phyloP scores from a whole-genome alignment of 2,888 invertebrate species.

The Disparrhopalites patrizii region DNA sequence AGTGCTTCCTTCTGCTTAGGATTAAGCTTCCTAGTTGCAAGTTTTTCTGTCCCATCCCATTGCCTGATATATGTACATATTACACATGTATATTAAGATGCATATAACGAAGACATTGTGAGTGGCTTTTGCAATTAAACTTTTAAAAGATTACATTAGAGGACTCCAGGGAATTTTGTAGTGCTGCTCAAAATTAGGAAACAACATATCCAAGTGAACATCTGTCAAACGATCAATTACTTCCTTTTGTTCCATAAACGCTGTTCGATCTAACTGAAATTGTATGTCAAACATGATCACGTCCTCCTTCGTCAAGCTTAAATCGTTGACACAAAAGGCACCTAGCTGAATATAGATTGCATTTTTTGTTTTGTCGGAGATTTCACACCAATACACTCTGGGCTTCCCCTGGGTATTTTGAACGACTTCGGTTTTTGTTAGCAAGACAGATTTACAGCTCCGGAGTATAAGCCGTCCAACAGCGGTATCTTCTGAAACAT shows the following conservation, averaged over 20 bases:
- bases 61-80: slow-evolving; percentile 52
- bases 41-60: slow-evolving; percentile 63
- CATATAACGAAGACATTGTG: not conserved
- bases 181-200: slow-evolving; percentile 63
- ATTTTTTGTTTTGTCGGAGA: slow-evolving; percentile 76
- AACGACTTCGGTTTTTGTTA: slow-evolving; percentile 52
- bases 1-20: slow-evolving; percentile 75
- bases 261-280: slow-evolving; percentile 73
- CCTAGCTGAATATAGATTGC: slow-evolving; percentile 70
- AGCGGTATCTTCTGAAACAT: slow-evolving; percentile 75
- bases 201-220: slow-evolving; percentile 61
- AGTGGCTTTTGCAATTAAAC: not conserved
- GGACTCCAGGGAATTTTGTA: slow-evolving; percentile 67
- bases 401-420: slow-evolving; percentile 30
- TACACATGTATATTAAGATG: not conserved
- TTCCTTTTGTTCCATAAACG: slow-evolving; percentile 79
- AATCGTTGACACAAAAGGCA: slow-evolving; percentile 61
- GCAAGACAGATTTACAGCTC: slow-evolving; percentile 67
- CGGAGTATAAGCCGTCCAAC: slow-evolving; percentile 73
- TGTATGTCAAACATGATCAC: slow-evolving; percentile 64
- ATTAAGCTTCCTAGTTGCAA: slow-evolving; percentile 58
- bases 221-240: slow-evolving; percentile 72
- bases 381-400: slow-evolving; percentile 66
- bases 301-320: slow-evolving; percentile 60
- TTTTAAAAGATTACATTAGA: slow-evolving; percentile 53